phyloP scores from a whole-genome alignment of 2,113 vertebrate species.

The Acanthisitta chloris region DNA sequence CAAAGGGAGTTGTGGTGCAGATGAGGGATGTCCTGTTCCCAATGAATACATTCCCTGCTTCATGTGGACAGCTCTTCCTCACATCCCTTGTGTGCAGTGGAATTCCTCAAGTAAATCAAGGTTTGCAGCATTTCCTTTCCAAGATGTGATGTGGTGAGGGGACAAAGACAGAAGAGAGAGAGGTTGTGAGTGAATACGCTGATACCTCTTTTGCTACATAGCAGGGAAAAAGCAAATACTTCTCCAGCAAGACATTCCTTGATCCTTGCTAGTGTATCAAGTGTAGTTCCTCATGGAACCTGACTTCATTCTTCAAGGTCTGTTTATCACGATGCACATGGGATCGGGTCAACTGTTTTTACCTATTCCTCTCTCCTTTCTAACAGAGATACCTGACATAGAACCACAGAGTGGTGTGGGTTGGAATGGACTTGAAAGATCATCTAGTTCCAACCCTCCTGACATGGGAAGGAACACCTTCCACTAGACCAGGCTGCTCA shows the following conservation, averaged over 20 bases:
- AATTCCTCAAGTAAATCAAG: not conserved
- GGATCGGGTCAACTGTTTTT: not conserved
- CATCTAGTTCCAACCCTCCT: accelerated
- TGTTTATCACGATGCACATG: accelerated
- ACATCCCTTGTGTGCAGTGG: not conserved
- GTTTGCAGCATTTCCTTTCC: not conserved
- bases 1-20: not conserved
- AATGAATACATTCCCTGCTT: not conserved
- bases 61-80: not conserved
- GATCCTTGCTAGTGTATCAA: not conserved
- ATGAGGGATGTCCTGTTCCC: not conserved
- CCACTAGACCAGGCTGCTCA: no score
- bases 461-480: no score
- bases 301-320: not conserved
- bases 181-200: not conserved
- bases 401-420: not conserved
- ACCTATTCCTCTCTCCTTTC: not conserved
- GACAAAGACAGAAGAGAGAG: not conserved
- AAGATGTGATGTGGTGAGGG: not conserved
- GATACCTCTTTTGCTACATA: not conserved
- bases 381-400: not conserved
- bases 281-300: not conserved
- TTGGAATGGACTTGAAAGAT: not conserved
- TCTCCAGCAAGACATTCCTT: not conserved
- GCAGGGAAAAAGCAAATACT: not conserved